phyloP scores from a whole-genome alignment of 2,888 invertebrate genomes.

The Lycaena phlaeas region DNA sequence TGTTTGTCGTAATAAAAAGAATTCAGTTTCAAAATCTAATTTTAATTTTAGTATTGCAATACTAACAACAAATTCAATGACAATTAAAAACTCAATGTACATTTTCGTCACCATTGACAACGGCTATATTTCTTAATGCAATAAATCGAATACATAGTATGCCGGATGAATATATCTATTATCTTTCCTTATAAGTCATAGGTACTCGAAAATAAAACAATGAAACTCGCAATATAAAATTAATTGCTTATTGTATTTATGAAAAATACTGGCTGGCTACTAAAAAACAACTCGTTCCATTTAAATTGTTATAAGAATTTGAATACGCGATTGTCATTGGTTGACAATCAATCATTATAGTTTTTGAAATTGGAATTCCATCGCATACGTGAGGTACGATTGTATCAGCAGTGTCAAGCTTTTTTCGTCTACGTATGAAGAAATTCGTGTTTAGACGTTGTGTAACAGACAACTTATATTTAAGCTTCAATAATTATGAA shows the following conservation, averaged over 20 bases:
- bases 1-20: too few relatives aligned
- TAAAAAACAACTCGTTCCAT: slow-evolving; percentile 64
- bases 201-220: slow-evolving; percentile 24
- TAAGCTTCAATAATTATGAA: neutral
- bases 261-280: slow-evolving; percentile 42
- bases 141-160: too few relatives aligned
- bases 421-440: slow-evolving; percentile 8
- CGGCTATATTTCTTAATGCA: too few relatives aligned
- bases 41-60: too few relatives aligned
- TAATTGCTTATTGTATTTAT: slow-evolving; percentile 51
- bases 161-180: too few relatives aligned
- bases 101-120: too few relatives aligned
- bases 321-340: slow-evolving; percentile 67
- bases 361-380: slow-evolving; percentile 64
- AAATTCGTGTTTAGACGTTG: slow-evolving; percentile 9
- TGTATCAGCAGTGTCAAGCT: slow-evolving; percentile 40
- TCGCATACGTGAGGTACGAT: slow-evolving; percentile 52
- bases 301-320: slow-evolving; percentile 60
- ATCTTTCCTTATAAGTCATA: neutral
- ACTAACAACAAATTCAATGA: too few relatives aligned
- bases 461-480: slow-evolving; percentile 2
- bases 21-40: too few relatives aligned
- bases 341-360: slow-evolving; percentile 69
- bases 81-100: too few relatives aligned
- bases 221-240: slow-evolving; percentile 32